Base-by-base conservation (phyloP, 2,888 invertebrate genomes). In the Hermodice carunculata region DNA sequence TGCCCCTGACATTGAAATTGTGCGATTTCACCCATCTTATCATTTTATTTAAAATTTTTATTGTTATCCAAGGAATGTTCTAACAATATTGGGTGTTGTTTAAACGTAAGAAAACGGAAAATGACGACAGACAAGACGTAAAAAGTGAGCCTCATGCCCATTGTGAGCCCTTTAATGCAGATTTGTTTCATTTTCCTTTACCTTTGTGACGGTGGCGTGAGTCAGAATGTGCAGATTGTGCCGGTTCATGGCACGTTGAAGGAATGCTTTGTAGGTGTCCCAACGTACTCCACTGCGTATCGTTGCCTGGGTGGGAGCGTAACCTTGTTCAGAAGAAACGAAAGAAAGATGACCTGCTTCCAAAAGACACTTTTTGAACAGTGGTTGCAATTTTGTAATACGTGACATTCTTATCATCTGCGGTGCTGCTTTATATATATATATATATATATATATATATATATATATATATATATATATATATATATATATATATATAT, bases 181-280 rank as follows among this genome's bases (percentile, higher is more conserved):
- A 51, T 51, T 8, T 26, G 51, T 6, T 6, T 8, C 11, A 46
- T 14, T 11, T 24, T 22, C 1, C 3, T n/a, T 11, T 32, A 75
- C 75, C 69, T 75, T 76, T n/a, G 63, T 51, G n/a, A 57, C 76
- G 6, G 37, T 46, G 19, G 71, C 66, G 11, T 62, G 31, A 11
- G 70, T 70, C 24, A 73, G 26, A 26, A 76, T 61, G 44, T 70
- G 63, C 1, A 75, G 67, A 48, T 76, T 76, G 28, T 62, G 56
- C 31, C 61, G 49, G 54, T 67, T 46, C 61, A 66, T 64, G 46
- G 62, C 69, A 1, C 67, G 60, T 26, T 54, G 64, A 42, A 75
- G 60, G 67, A 73, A 75, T 22, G 74, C 73, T 26, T 61, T 63
- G 69, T 66, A 67, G 1, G 73, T 71, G 43, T 64, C 42, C 67